Conservation (phyloP, 2,797 vertebrate species). For the Pangasius djambal region DNA sequence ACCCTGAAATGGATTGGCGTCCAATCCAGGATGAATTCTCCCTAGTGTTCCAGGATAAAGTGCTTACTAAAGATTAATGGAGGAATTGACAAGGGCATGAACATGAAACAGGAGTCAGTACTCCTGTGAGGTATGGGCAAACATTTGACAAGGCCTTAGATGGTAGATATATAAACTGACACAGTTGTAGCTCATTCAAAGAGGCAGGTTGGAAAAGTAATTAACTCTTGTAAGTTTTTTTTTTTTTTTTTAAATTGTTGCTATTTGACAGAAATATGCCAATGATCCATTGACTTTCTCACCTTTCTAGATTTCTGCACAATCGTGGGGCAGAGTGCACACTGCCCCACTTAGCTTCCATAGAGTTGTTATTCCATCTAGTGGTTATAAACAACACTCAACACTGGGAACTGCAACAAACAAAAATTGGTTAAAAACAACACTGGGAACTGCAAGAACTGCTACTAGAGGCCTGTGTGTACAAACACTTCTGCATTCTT, state of each 20-base stretch:
- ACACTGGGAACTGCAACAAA: too few species aligned
- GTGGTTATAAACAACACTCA: too few species aligned
- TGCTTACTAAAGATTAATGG: background rate
- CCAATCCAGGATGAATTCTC: background rate
- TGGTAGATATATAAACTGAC: background rate
- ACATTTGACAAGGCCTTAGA: background rate
- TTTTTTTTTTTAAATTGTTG: too few species aligned
- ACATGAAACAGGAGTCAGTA: background rate
- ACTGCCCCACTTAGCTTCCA: background rate
- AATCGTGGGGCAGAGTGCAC: background rate
- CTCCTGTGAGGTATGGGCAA: too few species aligned
- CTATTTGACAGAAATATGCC: too few species aligned
- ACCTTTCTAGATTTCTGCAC: background rate
- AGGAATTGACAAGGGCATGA: background rate
- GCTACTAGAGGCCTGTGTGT: too few species aligned
- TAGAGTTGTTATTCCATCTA: background rate
- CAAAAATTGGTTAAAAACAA: background rate
- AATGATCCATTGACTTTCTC: background rate
- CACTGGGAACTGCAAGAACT: background rate
- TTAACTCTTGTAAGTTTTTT: background rate
- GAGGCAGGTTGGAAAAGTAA: background rate
- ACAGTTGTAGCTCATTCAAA: background rate
- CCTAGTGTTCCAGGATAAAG: background rate
- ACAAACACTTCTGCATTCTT: background rate
- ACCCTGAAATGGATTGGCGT: background rate